Evolutionary conservation across 1,140 invertebrate genomes (phyloP).

Genomic region (Galendromus occidentalis): DNA sequence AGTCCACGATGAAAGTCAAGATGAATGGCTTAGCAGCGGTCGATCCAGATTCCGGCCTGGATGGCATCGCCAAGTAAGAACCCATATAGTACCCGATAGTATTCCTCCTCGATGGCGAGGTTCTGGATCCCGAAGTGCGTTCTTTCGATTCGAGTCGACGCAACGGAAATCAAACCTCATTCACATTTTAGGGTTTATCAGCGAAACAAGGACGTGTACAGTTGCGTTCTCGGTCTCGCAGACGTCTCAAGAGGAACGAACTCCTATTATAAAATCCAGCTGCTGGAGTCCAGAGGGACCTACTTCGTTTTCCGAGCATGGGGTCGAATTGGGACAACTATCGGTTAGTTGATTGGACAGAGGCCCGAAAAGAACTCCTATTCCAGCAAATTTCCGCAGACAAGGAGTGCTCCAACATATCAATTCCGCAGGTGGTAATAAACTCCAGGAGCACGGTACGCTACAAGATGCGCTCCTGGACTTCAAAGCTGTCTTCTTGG

Average conservation of each 20-base stretch:
- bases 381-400: no score
- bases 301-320: conserved; percentile 72
- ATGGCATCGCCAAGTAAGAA: conserved; percentile 5
- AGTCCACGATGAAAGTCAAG: conserved; percentile 43
- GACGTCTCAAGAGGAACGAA: conserved; percentile 71
- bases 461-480: conserved; percentile 38
- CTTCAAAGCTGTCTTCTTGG: conserved; percentile 50
- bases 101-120: no score
- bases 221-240: conserved; percentile 54
- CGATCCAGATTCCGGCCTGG: conserved; percentile 56
- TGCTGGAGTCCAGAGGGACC: conserved; percentile 51
- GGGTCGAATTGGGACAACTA: conserved; percentile 85
- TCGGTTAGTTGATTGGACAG: conserved; percentile 31
- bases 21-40: conserved; percentile 63
- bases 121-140: no score
- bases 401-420: no score
- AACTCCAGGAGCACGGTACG: conserved; percentile 39
- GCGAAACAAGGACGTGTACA: conserved; percentile 40
- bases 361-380: no score
- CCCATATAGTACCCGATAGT: no score
- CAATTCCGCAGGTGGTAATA: conserved; percentile 37
- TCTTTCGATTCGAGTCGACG: no score
- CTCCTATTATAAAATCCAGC: conserved; percentile 83
- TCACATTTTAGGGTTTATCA: conserved; percentile 40
- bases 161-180: no score